Evolutionary conservation across 2,797 vertebrate genomes (phyloP).

Genomic region (Melopsittacus undulatus): DNA sequence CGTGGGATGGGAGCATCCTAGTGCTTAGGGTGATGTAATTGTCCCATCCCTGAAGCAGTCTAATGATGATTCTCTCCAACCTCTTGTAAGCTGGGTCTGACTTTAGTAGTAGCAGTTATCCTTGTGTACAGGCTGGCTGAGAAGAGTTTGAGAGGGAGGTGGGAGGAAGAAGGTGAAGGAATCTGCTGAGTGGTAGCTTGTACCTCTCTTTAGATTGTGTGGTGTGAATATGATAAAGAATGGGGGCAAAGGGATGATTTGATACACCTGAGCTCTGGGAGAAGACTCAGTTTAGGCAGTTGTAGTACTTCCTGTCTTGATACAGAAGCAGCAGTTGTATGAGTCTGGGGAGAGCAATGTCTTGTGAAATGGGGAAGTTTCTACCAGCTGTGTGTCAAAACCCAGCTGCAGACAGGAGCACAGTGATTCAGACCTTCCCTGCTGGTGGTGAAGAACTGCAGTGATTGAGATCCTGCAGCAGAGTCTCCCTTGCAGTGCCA

Average conservation of each 20-base stretch:
- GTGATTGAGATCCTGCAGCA: background rate
- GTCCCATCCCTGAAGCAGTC: background rate
- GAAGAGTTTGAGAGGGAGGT: background rate
- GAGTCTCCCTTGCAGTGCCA: rapidly evolving
- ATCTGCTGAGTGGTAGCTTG: background rate
- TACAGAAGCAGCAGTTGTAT: background rate
- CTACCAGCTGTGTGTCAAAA: background rate
- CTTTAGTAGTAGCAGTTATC: background rate
- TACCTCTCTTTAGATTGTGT: background rate
- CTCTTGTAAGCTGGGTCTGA: background rate
- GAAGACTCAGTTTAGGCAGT: background rate
- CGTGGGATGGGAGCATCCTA: background rate
- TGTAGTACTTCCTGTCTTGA: background rate
- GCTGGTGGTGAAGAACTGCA: background rate
- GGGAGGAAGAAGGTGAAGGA: background rate
- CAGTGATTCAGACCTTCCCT: background rate
- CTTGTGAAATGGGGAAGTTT: background rate
- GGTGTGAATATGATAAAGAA: background rate
- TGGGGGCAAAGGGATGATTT: background rate
- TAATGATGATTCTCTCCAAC: background rate
- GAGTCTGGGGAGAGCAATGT: background rate
- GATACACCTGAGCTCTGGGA: background rate
- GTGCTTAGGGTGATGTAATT: background rate
- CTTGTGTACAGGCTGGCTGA: background rate
- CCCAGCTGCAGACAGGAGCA: background rate